Evolutionary conservation across 2,797 vertebrate species (phyloP).

Genomic region (Cryptoprocta ferox): DNA sequence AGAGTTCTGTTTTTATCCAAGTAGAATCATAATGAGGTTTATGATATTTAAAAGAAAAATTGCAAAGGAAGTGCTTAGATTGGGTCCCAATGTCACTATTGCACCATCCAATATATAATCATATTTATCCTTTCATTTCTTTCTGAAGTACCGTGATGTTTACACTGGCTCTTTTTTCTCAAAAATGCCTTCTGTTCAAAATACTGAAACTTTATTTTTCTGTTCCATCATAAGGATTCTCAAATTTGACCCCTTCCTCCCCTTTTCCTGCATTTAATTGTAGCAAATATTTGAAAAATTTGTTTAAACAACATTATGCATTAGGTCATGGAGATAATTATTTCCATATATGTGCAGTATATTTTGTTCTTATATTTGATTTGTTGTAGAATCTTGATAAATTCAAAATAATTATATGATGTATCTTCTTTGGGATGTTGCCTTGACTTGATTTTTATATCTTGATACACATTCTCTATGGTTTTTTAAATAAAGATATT

Average conservation of each 20-base stretch:
- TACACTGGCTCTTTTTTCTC: neutral
- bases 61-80: neutral
- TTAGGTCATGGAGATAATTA: neutral
- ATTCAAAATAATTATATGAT: neutral
- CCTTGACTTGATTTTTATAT: neutral
- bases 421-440: neutral
- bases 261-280: neutral
- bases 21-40: neutral
- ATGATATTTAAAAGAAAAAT: neutral
- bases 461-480: neutral
- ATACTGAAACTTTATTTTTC: neutral
- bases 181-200: neutral
- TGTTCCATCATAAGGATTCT: neutral
- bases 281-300: neutral
- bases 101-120: too few species aligned
- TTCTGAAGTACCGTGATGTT: neutral
- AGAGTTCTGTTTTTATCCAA: neutral
- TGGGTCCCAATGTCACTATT: neutral
- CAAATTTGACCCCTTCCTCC: neutral
- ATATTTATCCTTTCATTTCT: neutral
- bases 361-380: neutral
- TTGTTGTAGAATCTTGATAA: neutral
- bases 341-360: neutral
- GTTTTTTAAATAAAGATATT: neutral
- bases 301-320: neutral